Base-by-base conservation (phyloP, 2,797 vertebrate species). In the Lagocephalus sceleratus region DNA sequence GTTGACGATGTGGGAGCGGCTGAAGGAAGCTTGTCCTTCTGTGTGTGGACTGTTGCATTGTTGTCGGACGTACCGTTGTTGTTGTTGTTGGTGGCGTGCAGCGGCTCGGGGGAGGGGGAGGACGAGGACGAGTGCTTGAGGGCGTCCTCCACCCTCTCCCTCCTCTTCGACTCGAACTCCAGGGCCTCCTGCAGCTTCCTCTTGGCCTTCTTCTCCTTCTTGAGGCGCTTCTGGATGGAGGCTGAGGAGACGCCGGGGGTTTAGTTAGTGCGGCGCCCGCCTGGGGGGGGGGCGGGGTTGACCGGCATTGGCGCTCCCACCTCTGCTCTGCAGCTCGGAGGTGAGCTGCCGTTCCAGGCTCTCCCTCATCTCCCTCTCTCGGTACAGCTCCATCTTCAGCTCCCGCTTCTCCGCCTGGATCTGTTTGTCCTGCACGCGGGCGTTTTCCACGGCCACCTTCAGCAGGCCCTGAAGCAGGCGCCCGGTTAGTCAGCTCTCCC, bases 131-230 rank as follows among this genome's bases (percentile, higher is more conserved):
- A 91, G 87, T 94, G 93, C 72, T 95, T 93, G 25, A 97, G 91
- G 0, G 91, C 91, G 59, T 94, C 95, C 57, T 98, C 94, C 81
- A 94, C 93, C 75, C 94, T 82, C 75, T 95, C 94, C 73, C 95
- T 80, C 54, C 94, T 85, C 84, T 96, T 97, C 0, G 94, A 95
- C 81, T 98, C 95, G 19, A 95, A 98, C 85, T 95, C 94, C 83
- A 98, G 90, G 26, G 95, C 95, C 85, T 98, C 96, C 80, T 97
- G 95, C 78, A 98, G 91, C 93, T 96, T 98, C 90, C 94, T 92
- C 85, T 98, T 98, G 1, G 93, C 92, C 76, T 95, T 98, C 82
- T 96, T 97, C 87, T 98, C 95, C 83, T 97, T 97, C 91, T 95
- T 97, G 90, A 97, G 89, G 44, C 94, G 94, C 87, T 95, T 97